Percentiles rank a stretch among this genome's conserved stretches.
These are phyloP conservation scores for Cardinalis cardinalis DNA, from an alignment of 2,113 vertebrate genomes.

Conservation along the genomic window DNA sequence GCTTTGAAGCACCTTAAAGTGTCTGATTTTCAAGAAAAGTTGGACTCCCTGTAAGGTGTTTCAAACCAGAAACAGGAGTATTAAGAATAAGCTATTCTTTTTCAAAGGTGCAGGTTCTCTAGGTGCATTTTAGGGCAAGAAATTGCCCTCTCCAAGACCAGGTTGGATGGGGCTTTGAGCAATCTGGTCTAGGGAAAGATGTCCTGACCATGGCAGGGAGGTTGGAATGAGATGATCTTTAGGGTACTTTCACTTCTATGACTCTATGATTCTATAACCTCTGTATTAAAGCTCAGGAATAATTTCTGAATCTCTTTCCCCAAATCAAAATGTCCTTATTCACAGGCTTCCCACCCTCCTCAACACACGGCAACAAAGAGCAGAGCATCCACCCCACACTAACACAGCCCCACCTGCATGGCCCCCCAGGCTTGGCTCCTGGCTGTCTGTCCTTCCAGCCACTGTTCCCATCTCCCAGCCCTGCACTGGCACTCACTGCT, in stretches of 20 bases:
- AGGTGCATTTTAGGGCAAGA: not conserved
- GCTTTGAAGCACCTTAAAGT: not conserved
- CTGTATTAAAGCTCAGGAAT: not conserved
- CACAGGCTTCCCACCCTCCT: not conserved
- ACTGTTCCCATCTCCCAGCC: not conserved
- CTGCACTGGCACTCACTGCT: not conserved
- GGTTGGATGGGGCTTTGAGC: not conserved
- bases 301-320: not conserved
- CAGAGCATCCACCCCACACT: not conserved
- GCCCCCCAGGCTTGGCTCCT: not conserved
- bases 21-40: not conserved
- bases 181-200: not conserved
- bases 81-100: not conserved
- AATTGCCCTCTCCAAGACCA: not conserved
- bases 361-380: not conserved
- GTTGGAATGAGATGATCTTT: not conserved
- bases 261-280: not conserved
- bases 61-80: not conserved
- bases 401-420: rapidly evolving
- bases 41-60: not conserved
- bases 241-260: not conserved
- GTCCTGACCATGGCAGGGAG: not conserved
- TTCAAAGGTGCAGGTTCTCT: not conserved
- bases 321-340: not conserved
- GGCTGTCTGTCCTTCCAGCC: not conserved